phyloP scores from a whole-genome alignment of 1,140 invertebrate species.

The Platyscapa corneri region DNA sequence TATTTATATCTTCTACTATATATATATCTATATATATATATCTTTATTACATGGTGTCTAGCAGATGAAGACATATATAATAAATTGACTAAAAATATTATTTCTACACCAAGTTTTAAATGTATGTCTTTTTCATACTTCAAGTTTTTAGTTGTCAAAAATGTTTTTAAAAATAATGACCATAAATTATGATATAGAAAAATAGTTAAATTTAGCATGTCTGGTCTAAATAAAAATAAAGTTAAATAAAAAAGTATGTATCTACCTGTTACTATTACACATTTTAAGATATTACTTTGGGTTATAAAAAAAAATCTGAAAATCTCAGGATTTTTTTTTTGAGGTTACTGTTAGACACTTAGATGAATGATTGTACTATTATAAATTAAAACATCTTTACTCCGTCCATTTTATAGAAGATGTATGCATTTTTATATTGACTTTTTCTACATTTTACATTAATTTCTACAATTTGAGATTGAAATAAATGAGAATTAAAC shows the following conservation, averaged over 20 bases:
- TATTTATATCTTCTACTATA: no score
- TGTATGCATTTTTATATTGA: conserved; percentile 1
- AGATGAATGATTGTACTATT: conserved; percentile 9
- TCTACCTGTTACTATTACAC: neutral
- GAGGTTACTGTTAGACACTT: neutral
- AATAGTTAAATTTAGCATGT: neutral
- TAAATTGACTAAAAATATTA: no score
- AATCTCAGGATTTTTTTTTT: conserved; percentile 5
- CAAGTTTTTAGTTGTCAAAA: neutral
- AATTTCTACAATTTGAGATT: conserved; percentile 18
- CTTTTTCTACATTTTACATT: conserved; percentile 46
- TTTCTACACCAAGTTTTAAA: no score
- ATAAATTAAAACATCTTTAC: conserved; percentile 17
- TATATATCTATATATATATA: no score
- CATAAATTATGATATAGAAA: no score
- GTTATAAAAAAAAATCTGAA: neutral
- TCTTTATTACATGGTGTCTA: neutral
- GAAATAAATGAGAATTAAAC: conserved; percentile 21
- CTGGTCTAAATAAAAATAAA: neutral
- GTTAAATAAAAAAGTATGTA: neutral
- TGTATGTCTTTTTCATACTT: no score
- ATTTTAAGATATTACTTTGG: neutral
- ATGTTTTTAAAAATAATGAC: no score
- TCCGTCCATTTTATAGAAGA: conserved; percentile 39
- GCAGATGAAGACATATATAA: no score